Evolutionary conservation across 2,113 vertebrate genomes (phyloP).

Genomic region (Potamarius usumacintae): DNA sequence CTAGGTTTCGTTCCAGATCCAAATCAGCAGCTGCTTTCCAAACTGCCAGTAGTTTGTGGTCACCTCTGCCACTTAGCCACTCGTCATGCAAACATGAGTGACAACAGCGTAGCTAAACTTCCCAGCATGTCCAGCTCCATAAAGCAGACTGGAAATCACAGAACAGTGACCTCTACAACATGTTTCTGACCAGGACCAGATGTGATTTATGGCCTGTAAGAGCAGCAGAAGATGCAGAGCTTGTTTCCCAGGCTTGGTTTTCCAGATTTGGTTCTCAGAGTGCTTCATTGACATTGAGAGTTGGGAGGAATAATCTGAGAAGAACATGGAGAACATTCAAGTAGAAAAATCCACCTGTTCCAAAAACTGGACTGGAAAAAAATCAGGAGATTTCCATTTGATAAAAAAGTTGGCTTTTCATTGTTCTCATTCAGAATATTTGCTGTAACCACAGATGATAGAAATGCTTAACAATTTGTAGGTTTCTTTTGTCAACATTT

Average conservation of each 20-base stretch:
- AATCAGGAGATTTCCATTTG: neutral
- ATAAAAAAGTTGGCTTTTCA: neutral
- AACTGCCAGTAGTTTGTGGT: neutral
- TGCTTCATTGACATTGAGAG: conserved; percentile 5
- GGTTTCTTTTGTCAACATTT: neutral
- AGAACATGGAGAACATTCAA: neutral
- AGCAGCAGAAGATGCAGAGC: conserved; percentile 22
- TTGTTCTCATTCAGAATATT: neutral
- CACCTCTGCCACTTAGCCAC: neutral
- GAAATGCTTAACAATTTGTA: neutral
- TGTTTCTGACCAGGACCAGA: neutral
- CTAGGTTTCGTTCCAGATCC: neutral
- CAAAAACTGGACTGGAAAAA: neutral
- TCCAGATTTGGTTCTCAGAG: conserved; percentile 1
- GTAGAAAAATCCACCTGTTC: neutral
- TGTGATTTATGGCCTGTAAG: conserved; percentile 45
- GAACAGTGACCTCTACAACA: conserved; percentile 36
- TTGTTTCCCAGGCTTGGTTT: conserved; percentile 41
- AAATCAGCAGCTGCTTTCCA: neutral
- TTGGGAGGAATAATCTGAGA: neutral
- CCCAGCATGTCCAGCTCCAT: conserved; percentile 28
- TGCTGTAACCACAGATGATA: neutral
- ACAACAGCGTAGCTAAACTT: conserved; percentile 25
- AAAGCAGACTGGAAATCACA: conserved; percentile 20
- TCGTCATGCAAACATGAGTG: conserved; percentile 3